Conservation (phyloP, 2,113 vertebrate species). For the Xiphorhynchus elegans region DNA sequence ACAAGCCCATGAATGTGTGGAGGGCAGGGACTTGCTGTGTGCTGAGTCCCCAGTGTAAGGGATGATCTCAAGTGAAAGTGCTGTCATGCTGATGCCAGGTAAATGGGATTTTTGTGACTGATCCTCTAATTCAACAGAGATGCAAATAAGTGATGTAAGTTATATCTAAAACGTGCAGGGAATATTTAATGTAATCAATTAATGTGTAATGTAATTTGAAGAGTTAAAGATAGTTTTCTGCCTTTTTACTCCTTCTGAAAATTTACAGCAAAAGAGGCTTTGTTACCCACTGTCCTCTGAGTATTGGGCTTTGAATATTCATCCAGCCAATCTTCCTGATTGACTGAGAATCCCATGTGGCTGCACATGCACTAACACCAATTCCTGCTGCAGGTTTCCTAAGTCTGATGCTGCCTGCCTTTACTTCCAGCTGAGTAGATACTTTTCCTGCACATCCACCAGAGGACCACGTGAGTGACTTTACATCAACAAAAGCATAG, state of each 20-base stretch:
- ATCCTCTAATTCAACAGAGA: neutral
- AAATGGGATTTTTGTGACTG: neutral
- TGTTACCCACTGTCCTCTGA: neutral
- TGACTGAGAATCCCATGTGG: neutral
- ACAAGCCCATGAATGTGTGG: neutral
- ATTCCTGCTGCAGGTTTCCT: neutral
- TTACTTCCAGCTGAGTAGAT: neutral
- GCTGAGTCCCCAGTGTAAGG: neutral
- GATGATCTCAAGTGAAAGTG: neutral
- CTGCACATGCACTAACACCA: neutral
- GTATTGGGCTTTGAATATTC: constrained; percentile 23
- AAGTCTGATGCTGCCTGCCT: neutral
- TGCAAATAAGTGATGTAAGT: neutral
- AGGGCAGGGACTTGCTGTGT: neutral
- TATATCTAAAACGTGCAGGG: neutral
- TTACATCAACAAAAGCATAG: neutral
- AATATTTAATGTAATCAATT: neutral
- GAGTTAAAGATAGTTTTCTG: neutral
- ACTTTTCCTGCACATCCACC: neutral
- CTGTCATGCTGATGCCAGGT: neutral
- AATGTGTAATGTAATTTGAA: neutral
- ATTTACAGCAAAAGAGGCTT: neutral
- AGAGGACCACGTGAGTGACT: neutral
- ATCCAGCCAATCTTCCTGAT: neutral
- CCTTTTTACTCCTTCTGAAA: neutral